Base-by-base conservation (phyloP, 2,797 vertebrate genomes). In the Neosilurus mollespiculum region DNA sequence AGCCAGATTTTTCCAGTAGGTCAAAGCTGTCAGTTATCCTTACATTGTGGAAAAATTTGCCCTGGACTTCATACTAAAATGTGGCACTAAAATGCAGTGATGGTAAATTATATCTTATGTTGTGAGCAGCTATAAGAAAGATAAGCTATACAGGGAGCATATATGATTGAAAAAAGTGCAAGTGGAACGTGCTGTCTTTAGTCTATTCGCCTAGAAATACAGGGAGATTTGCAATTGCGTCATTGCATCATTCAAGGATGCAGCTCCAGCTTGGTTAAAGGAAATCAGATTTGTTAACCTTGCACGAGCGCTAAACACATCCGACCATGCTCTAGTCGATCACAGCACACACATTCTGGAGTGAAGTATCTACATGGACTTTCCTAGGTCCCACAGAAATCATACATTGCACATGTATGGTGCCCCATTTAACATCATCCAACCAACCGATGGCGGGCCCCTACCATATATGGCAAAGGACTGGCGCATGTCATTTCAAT, bases 1-100 rank as follows among this genome's bases (percentile, higher is more conserved):
- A 62, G 14, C 6, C 12, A 49, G 24, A 51, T 18, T 22, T 78
- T 59, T 11, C 2, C 58, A 77, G 9, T n/a, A 62, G 76, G 54
- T 49, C 73, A 77, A 77, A 37, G 8, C 54, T 34, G 72, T 20
- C 26, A 75, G 72, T 58, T 14, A 61, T 77, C 72, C 18, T 37
- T 37, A 56, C 11, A 34, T 20, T 73, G 9, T 54, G 7, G 70
- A 18, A 73, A 56, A 0, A 58, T 58, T 3, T 37, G 16, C 4
- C 3, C 54, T 16, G 9, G 24, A 75, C 6, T 6, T 15, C 14
- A 54, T 53, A 53, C 64, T 15, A 34, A 66, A 34, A 34, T 2
- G 11, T 10, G 8, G 20, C 2, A 4, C 20, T 64, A 12, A 64
- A 24, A 12, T 65, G 24, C 62, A 65, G 34, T 18, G 7, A 18